Conservation (phyloP, 2,113 vertebrate species). For the Dicaeum eximium region DNA sequence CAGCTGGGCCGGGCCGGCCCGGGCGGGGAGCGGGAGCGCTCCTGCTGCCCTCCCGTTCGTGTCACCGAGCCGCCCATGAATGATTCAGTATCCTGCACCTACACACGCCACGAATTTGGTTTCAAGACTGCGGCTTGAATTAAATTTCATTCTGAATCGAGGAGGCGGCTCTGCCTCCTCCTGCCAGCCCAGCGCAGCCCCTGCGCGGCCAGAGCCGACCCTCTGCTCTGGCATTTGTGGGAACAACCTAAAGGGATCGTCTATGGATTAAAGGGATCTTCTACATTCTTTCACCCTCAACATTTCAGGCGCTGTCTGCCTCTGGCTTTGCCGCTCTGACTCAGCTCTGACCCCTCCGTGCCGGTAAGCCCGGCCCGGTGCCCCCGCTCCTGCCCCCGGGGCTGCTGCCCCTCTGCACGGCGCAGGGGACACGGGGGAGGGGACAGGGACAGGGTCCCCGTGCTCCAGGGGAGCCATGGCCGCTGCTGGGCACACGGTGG, state of each 20-base stretch:
- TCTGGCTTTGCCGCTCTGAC: not conserved
- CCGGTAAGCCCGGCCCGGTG: accelerated
- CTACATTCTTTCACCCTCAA: not conserved
- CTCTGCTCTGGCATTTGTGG: not conserved
- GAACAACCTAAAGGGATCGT: not conserved
- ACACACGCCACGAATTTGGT: accelerated
- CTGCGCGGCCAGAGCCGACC: not conserved
- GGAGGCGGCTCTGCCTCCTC: not conserved
- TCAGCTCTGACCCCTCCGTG: not conserved
- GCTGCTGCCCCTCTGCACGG: accelerated
- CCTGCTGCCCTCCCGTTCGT: not conserved
- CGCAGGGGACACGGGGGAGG: not conserved
- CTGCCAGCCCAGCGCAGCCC: accelerated
- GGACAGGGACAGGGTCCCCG: too few species aligned
- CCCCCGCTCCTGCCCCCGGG: not conserved
- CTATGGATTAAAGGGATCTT: accelerated
- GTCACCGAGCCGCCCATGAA: accelerated
- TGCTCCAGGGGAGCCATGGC: not conserved
- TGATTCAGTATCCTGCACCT: accelerated
- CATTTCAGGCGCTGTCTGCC: not conserved
- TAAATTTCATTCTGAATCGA: not conserved
- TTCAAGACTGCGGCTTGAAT: not conserved
- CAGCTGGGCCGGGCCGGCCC: too few species aligned
- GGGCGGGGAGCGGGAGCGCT: too few species aligned
- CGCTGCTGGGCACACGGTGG: constrained; percentile 32